A percentile compares a stretch with the other conserved stretches of the same genome.
phyloP scores from a whole-genome alignment of 1,140 invertebrate genomes.

The Mylabris phalerata region DNA sequence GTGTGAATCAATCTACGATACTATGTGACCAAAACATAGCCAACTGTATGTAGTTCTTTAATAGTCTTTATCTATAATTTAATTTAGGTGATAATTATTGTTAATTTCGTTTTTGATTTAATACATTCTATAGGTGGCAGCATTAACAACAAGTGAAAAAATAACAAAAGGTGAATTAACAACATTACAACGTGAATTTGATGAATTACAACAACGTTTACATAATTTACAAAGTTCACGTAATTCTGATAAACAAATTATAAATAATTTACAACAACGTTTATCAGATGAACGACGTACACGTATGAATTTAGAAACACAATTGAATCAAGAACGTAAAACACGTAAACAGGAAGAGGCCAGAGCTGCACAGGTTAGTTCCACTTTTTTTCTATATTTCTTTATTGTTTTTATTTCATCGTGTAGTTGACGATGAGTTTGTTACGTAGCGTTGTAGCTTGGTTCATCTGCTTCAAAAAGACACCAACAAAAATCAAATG shows the following conservation, averaged over 20 bases:
- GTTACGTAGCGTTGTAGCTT: no score
- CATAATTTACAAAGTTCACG: conserved; percentile 51
- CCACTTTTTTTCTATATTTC: background rate
- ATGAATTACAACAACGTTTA: conserved; percentile 66
- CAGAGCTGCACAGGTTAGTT: conserved; percentile 53
- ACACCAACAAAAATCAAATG: no score
- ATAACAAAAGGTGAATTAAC: conserved; percentile 66
- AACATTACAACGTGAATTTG: conserved; percentile 74
- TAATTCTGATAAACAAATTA: conserved; percentile 70
- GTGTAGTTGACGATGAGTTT: no score
- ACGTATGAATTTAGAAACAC: conserved; percentile 65
- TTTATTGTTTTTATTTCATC: no score
- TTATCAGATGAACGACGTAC: conserved; percentile 77
- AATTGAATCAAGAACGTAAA: conserved; percentile 69
- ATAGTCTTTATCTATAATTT: no score
- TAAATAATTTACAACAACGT: conserved; percentile 69
- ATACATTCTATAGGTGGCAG: conserved; percentile 33
- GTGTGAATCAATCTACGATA: no score
- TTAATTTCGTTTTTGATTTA: conserved; percentile 46
- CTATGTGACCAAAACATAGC: no score
- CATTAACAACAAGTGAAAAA: conserved; percentile 58
- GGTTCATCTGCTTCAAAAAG: no score
- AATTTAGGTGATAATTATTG: no score
- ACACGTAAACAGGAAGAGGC: conserved; percentile 60
- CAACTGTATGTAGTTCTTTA: no score